Conservation (phyloP, 1,140 invertebrate species). For the Temnothorax curvispinosus region DNA sequence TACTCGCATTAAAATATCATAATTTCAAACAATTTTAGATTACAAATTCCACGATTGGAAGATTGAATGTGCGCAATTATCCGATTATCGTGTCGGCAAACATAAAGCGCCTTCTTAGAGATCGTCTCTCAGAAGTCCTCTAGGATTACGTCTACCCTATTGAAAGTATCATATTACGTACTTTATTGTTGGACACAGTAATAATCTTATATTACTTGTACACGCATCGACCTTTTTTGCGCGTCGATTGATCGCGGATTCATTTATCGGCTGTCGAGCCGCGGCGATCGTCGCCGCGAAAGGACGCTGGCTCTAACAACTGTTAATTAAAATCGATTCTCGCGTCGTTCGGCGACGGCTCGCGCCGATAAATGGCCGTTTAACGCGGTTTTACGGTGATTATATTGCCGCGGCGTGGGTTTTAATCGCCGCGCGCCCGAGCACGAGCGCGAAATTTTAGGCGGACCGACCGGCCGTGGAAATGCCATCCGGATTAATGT, state of each 20-base stretch:
- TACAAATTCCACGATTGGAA: background rate
- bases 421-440: conserved; percentile 3
- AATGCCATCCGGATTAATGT: conserved; percentile 76
- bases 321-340: conserved; percentile 28
- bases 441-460: conserved; percentile 70
- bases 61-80: conserved; percentile 4
- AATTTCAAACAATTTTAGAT: background rate
- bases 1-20: background rate
- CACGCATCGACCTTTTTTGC: background rate
- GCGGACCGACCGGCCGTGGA: conserved; percentile 62
- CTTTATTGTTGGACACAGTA: conserved; percentile 15
- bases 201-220: conserved; percentile 22
- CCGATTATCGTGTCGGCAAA: background rate
- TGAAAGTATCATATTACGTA: conserved; percentile 3
- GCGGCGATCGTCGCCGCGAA: background rate
- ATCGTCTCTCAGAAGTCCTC: background rate
- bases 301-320: conserved; percentile 3
- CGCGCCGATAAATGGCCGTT: conserved; percentile 17
- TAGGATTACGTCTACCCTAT: background rate
- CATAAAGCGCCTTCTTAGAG: background rate
- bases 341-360: background rate
- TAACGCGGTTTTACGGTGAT: background rate
- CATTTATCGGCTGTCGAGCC: background rate
- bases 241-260: background rate
- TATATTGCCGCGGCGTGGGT: background rate